Evolutionary conservation across 2,888 invertebrate genomes (phyloP).

Genomic region (Volucella inflata): DNA sequence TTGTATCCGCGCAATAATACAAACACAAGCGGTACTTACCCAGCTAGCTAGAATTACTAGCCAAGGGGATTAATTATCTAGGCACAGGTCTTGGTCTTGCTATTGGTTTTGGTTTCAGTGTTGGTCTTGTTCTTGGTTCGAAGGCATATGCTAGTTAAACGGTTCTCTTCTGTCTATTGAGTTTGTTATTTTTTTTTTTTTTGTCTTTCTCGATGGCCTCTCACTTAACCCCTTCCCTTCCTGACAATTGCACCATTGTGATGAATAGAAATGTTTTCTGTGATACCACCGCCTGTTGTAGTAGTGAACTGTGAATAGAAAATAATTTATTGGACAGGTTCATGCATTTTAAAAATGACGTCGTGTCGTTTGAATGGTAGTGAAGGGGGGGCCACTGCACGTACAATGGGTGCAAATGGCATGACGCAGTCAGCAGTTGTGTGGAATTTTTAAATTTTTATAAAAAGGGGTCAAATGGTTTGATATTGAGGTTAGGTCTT

Average conservation of each 20-base stretch:
- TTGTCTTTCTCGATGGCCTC: neutral
- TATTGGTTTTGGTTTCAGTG: neutral
- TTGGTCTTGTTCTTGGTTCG: conserved; percentile 17
- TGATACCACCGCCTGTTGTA: neutral
- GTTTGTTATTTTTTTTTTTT: conserved; percentile 8
- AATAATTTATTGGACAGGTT: conserved; percentile 63
- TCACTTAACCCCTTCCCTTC: neutral
- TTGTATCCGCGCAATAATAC: conserved; percentile 31
- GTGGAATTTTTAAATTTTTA: too few species aligned
- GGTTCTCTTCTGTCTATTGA: neutral
- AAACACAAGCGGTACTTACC: conserved; percentile 20
- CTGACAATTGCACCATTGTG: conserved; percentile 28
- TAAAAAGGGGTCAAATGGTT: too few species aligned
- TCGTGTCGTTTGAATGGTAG: conserved; percentile 2
- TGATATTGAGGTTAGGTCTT: too few species aligned
- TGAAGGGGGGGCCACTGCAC: neutral
- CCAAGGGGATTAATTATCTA: conserved; percentile 58
- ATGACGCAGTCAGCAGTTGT: too few species aligned
- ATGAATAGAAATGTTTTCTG: conserved; percentile 46
- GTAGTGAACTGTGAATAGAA: conserved; percentile 60
- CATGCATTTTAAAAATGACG: conserved; percentile 23
- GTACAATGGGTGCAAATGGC: neutral
- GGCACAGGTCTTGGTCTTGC: conserved; percentile 18
- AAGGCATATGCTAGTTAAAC: conserved; percentile 32
- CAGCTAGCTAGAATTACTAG: conserved; percentile 30